A percentile compares a stretch with the other conserved stretches of the same genome.
Conservation (phyloP, 2,888 invertebrate genomes). For the Frankliniella intonsa region DNA sequence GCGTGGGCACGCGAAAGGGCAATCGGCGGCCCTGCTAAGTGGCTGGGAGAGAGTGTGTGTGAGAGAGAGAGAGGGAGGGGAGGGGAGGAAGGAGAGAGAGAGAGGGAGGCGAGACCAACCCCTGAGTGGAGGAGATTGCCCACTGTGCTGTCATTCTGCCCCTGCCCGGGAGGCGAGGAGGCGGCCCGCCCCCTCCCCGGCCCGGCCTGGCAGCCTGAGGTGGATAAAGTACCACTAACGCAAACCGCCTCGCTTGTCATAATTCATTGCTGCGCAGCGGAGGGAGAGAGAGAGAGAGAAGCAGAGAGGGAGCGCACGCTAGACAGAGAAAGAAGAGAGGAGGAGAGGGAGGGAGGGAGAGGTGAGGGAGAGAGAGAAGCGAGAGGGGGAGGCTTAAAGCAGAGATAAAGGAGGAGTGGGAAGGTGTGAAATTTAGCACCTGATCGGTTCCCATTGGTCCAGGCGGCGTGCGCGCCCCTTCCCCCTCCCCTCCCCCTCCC, state of each 20-base stretch:
- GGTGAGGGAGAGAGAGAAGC: not conserved
- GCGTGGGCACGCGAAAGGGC: not conserved
- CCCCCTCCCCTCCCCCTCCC: not conserved
- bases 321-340: not conserved
- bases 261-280: not conserved
- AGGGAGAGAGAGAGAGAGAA: not conserved
- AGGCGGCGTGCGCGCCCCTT: not conserved
- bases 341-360: not conserved
- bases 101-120: no score
- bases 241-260: not conserved
- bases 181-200: not conserved
- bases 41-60: not conserved
- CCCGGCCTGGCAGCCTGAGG: not conserved
- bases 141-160: not conserved
- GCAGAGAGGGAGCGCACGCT: not conserved
- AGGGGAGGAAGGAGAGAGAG: not conserved
- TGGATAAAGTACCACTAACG: constrained; percentile 15
- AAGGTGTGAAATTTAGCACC: constrained; percentile 24
- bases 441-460: constrained; percentile 19
- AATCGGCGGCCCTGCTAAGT: not conserved
- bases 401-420: not conserved
- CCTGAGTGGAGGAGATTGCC: no score
- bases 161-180: not conserved
- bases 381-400: not conserved
- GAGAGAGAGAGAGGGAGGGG: not conserved